Percentiles rank a stretch among this genome's conserved stretches.
Conservation (phyloP, 2,888 invertebrate genomes). For the Ochropleura plecta region DNA sequence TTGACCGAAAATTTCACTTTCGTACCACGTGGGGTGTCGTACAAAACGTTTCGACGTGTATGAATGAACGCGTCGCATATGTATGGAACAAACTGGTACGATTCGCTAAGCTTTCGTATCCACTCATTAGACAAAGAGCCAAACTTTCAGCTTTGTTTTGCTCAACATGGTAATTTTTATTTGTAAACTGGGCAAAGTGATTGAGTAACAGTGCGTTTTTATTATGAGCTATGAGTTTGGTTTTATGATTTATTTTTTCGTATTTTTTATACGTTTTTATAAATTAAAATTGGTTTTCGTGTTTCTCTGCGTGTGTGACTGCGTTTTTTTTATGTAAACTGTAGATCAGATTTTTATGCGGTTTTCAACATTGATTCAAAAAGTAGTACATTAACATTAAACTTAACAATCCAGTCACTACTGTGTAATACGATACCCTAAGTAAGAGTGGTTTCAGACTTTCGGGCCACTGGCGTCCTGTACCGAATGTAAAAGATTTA, state of each 20-base stretch:
- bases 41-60: conserved; percentile 30
- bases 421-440: no score
- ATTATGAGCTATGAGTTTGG: background rate
- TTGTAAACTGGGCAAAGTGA: background rate
- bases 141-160: conserved; percentile 60
- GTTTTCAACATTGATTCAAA: background rate
- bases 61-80: conserved; percentile 10
- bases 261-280: background rate
- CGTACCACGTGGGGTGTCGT: conserved; percentile 66
- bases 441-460: no score
- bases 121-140: conserved; percentile 49
- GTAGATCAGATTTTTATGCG: background rate
- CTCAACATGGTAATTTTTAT: conserved; percentile 14
- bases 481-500: no score
- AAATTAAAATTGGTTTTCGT: background rate
- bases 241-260: background rate
- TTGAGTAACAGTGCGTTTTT: conserved; percentile 20
- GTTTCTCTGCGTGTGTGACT: background rate
- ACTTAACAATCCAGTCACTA: background rate
- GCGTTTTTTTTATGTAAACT: background rate
- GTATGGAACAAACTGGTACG: conserved; percentile 35
- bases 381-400: background rate
- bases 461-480: no score
- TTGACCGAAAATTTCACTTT: conserved; percentile 86
- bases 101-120: conserved; percentile 80